Percentiles rank a stretch among this genome's conserved stretches.
Conservation (phyloP, 2,797 vertebrate species). For the Rhadinocentrus ornatus region DNA sequence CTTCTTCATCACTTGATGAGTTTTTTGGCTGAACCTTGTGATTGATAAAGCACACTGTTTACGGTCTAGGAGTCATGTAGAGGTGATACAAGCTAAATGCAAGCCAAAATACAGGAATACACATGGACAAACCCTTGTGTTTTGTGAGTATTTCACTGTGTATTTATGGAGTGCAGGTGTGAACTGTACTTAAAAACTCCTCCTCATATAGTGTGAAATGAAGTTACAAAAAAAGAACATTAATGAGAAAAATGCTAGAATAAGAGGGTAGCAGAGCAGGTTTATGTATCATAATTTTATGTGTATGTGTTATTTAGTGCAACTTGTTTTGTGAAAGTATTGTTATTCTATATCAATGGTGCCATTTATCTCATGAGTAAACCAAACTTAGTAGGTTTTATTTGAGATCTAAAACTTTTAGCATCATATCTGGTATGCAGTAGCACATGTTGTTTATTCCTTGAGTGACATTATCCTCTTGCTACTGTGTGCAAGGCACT, state of each 20-base stretch:
- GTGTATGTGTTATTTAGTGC: not conserved
- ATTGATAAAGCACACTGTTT: slow-evolving; percentile 14
- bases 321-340: not conserved
- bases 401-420: slow-evolving; percentile 10
- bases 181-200: not conserved
- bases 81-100: slow-evolving; percentile 15
- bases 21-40: slow-evolving; percentile 14
- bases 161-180: slow-evolving; percentile 22
- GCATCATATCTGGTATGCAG: not conserved
- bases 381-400: not conserved
- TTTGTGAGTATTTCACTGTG: slow-evolving; percentile 35
- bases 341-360: not conserved
- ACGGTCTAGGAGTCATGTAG: not conserved
- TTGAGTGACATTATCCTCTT: slow-evolving; percentile 35
- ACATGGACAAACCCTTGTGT: slow-evolving; percentile 20
- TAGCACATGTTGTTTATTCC: slow-evolving; percentile 18
- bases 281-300: slow-evolving; percentile 18
- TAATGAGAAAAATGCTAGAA: not conserved
- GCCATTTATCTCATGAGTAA: slow-evolving; percentile 4
- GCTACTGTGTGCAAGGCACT: slow-evolving; percentile 26
- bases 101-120: not conserved
- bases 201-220: slow-evolving; percentile 33
- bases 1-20: not conserved
- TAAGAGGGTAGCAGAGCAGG: not conserved
- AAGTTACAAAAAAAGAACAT: not conserved